Evolutionary conservation across 2,113 vertebrate species (phyloP), one percentile per base, ranked within the genome.

Genomic region (Copsychus sechellarum): DNA sequence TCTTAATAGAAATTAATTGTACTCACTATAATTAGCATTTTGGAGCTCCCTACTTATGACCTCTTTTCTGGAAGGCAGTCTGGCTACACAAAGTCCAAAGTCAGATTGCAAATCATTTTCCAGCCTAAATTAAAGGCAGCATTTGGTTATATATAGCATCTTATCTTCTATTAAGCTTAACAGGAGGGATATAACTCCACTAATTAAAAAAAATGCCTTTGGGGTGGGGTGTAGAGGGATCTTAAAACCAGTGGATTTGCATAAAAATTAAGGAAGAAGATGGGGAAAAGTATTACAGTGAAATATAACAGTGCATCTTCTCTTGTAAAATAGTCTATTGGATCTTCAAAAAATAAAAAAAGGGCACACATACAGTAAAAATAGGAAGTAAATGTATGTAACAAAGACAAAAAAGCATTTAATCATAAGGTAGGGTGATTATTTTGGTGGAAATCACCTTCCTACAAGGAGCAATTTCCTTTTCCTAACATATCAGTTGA

Each of bases 151-250:
- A 79, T 81, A 92, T 81, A 91, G 84, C 18, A 92, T 76, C 29
- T 62, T 82, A 70, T 74, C 91, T 94, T 85, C 72, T 70, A 47
- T 76, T 74, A 87, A 62, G 58, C 80, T 89, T 91, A 92, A 91
- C 58, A 92, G 36, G 51, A 83, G 79, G 67, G 47, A 92, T 88
- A 95, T 92, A 88, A 91, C 72, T 91, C 33, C 66, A 50, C 80
- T 95, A 93, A 95, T 95, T 91, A 56, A 91, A 95, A 87, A 84
- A 87, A 67, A 73, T 6, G 88, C 77, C 90, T 92, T 77, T 92
- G 71, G 64, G 56, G 31, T 74, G 11, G 33, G 38, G 51, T 14
- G 40, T 25, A 72, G 57, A 81, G 11, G 16, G 79, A 92, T 31
- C 38, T 50, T 71, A 91, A 86, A 86, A 67, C 0, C 42, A 54